Conservation (phyloP, 2,113 vertebrate genomes). For the Rhinopomastus cyanomelas region DNA sequence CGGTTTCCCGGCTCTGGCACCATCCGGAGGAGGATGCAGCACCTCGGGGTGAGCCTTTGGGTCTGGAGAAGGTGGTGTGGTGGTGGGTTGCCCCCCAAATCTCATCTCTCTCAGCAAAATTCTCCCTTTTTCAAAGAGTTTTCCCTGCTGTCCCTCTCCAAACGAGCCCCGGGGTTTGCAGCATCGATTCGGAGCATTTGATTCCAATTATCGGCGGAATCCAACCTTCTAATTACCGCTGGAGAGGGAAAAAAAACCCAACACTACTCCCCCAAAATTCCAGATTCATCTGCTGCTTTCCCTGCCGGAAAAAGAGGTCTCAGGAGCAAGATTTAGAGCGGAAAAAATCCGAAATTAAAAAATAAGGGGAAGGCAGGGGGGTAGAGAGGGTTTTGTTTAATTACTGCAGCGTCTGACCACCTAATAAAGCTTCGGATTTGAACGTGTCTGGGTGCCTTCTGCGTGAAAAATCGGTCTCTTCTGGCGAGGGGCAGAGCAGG, state of each 20-base stretch:
- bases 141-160: neutral
- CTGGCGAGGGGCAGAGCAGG: neutral
- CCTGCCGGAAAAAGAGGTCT: neutral
- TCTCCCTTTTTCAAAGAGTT: neutral
- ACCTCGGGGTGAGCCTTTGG: neutral
- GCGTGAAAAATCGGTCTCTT: neutral
- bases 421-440: neutral
- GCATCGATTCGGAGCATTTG: constrained; percentile 50
- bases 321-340: neutral
- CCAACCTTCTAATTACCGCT: constrained; percentile 35
- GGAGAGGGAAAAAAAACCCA: neutral
- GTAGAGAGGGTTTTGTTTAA: neutral
- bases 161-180: neutral
- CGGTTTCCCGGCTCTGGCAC: neutral
- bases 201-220: constrained; percentile 61
- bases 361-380: fast-evolving
- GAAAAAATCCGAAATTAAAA: neutral
- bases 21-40: neutral
- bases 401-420: neutral
- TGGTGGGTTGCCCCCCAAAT: neutral
- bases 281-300: neutral
- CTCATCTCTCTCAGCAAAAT: neutral
- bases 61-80: neutral
- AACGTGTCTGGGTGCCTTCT: neutral
- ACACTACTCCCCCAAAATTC: neutral